Conservation (phyloP, 2,888 invertebrate genomes). For the Limnephilus auricula region DNA sequence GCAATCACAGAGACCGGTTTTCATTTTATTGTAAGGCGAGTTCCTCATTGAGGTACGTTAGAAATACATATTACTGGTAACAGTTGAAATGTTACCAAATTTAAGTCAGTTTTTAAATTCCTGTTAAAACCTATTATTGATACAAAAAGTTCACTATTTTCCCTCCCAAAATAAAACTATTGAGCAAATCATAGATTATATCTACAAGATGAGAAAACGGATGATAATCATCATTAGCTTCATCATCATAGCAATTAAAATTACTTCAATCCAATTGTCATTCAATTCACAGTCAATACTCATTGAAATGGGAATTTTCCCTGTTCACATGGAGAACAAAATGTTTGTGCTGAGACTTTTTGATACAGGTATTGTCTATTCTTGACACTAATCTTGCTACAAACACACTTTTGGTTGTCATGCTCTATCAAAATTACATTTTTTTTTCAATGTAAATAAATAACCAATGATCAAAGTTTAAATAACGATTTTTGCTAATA, state of each 20-base stretch:
- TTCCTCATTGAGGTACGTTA: not conserved
- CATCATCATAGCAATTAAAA: not conserved
- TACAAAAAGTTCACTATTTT: not conserved
- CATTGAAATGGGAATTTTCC: not conserved
- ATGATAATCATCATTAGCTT: too few relatives aligned
- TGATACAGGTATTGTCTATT: not conserved
- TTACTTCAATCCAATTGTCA: not conserved
- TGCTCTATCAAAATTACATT: too few relatives aligned
- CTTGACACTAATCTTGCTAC: not conserved
- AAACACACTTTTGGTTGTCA: not conserved
- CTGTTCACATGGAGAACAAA: not conserved
- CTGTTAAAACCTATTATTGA: not conserved
- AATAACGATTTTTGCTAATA: not conserved
- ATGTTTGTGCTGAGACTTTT: not conserved
- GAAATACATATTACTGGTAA: not conserved
- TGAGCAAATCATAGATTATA: slow-evolving; percentile 13
- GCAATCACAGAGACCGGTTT: not conserved
- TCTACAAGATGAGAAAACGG: not conserved
- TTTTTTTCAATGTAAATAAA: too few relatives aligned
- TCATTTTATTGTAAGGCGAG: not conserved
- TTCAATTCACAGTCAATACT: not conserved
- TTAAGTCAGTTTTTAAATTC: not conserved
- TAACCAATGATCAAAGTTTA: not conserved
- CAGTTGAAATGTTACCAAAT: not conserved
- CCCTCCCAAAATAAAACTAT: slow-evolving; percentile 3